Base-by-base conservation (phyloP, 2,113 vertebrate species). In the Canis aureus region DNA sequence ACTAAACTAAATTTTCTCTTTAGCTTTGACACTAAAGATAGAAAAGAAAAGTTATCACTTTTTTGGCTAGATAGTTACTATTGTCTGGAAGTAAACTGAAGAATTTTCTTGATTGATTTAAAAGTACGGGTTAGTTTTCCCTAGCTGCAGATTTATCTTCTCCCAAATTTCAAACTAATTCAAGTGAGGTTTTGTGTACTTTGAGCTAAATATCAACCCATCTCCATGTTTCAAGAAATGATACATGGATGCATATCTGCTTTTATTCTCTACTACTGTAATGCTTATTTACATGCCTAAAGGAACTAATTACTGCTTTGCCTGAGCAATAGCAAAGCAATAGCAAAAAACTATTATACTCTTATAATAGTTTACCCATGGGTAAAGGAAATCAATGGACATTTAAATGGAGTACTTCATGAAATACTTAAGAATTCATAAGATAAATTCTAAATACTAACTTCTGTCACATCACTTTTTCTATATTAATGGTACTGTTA, bases 21-120 rank as follows among this genome's bases (percentile, higher is more conserved):
- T 91, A 87, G 27, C n/a, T 69, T 76, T 86, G 0, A 69, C 3
- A 43, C 10, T 38, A 27, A 87, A 69, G 49, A 55, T 15, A 83
- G 66, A 95, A 43, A 92, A 83, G 66, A 95, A 43, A 92, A 20
- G 25, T 83, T 64, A 19, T 73, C 73, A 49, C 43, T 88, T 88
- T 90, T 91, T 97, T 90, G 15, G n/a, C 85, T 85, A 19, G 59
- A 27, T 85, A 85, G 5, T 83, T 93, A 35, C 60, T 96, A 11
- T 82, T 85, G 43, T 78, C 25, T 60, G 20, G 38, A 94, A 89
- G 51, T 89, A 92, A 83, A 80, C 7, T 64, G 20, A 93, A 83
- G 32, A 88, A 83, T 83, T 88, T 79, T 96, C 74, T 95, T 95
- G 51, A 87, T 87, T 93, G 57, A 89, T 69, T 86, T 74, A 82